Evolutionary conservation across 2,113 vertebrate genomes (phyloP).

Genomic region (Motacilla tschutschensis): DNA sequence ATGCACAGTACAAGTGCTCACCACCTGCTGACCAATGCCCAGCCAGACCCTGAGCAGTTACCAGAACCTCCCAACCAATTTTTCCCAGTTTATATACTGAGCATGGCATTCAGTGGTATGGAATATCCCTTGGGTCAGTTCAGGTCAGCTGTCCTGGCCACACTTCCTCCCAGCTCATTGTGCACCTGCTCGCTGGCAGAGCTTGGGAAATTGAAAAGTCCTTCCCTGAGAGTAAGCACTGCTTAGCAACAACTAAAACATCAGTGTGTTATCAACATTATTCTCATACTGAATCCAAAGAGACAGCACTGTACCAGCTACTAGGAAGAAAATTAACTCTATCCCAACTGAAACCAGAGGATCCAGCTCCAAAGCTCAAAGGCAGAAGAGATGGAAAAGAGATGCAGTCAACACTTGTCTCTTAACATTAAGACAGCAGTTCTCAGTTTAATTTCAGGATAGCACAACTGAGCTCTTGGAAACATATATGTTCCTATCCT

Average conservation of each 20-base stretch:
- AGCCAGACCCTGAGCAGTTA: not conserved
- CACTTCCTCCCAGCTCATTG: not conserved
- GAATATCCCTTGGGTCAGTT: not conserved
- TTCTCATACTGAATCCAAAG: not conserved
- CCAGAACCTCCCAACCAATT: not conserved
- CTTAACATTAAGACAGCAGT: conserved; percentile 37
- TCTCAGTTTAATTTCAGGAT: conserved; percentile 47
- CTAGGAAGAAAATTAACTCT: not conserved
- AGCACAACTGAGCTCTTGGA: conserved; percentile 38
- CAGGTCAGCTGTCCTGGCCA: not conserved
- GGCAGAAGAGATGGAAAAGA: not conserved
- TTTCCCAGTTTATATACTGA: not conserved
- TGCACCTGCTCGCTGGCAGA: not conserved
- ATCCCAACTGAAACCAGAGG: not conserved
- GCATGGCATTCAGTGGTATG: not conserved
- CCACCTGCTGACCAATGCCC: not conserved
- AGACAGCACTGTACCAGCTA: not conserved
- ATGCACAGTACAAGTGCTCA: not conserved
- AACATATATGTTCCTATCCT: conserved; percentile 21
- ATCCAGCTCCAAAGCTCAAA: not conserved
- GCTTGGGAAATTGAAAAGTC: not conserved
- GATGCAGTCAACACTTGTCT: not conserved
- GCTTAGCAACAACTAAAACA: not conserved
- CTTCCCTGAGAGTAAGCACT: not conserved
- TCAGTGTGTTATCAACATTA: not conserved